These are phyloP conservation scores for Parnassius orleans DNA, from an alignment of 2,888 invertebrate genomes.

Conservation along the genomic window DNA sequence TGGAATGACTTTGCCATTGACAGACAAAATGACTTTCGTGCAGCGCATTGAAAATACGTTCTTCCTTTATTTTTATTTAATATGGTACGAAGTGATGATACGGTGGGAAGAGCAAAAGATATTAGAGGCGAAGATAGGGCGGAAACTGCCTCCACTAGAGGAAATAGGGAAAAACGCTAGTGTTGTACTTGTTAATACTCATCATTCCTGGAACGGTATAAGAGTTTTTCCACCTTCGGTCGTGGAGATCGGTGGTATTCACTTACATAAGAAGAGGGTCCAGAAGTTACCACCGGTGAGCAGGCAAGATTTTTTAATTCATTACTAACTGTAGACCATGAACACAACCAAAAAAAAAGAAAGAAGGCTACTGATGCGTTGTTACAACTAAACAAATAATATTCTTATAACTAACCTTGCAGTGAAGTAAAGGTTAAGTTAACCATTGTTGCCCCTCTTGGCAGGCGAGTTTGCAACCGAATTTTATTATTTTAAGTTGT, in stretches of 20 bases:
- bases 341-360: too few relatives aligned
- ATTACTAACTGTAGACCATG: too few relatives aligned
- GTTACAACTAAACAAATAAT: too few relatives aligned
- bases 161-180: conserved; percentile 66
- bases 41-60: conserved; percentile 67
- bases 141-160: conserved; percentile 49
- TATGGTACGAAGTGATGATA: conserved; percentile 44
- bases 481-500: too few relatives aligned
- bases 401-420: too few relatives aligned
- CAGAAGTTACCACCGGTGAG: conserved; percentile 43
- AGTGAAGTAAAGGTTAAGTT: too few relatives aligned
- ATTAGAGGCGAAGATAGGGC: conserved; percentile 52
- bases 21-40: conserved; percentile 59
- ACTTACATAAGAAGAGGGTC: conserved; percentile 51
- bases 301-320: not conserved
- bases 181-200: conserved; percentile 69
- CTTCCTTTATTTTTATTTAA: conserved; percentile 36
- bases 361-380: too few relatives aligned
- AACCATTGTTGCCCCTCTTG: too few relatives aligned
- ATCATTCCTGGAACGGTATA: conserved; percentile 62
- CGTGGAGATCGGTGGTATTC: conserved; percentile 77
- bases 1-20: conserved; percentile 41
- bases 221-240: conserved; percentile 64
- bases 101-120: conserved; percentile 46
- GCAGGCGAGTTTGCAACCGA: too few relatives aligned